Evolutionary conservation across 2,888 invertebrate species (phyloP).

Genomic region (Pseudanteris insignis): DNA sequence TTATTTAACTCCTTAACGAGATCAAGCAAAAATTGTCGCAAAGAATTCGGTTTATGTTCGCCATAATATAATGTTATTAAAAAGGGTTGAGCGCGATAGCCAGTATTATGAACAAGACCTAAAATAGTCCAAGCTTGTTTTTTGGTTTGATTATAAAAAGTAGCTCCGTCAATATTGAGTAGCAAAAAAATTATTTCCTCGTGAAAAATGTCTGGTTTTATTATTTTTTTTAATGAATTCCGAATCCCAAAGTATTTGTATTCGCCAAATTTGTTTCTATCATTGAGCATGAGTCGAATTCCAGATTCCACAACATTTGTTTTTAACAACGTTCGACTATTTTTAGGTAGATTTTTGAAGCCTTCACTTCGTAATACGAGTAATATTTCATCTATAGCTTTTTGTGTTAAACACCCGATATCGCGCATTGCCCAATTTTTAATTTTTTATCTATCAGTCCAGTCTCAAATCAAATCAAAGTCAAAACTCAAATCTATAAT

Average conservation of each 20-base stretch:
- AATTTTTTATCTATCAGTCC: background rate
- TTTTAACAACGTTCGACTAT: conserved; percentile 10
- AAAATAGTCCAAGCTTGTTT: conserved; percentile 16
- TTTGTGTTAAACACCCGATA: background rate
- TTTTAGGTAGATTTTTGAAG: conserved; percentile 5
- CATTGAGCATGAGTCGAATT: conserved; percentile 3
- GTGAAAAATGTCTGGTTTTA: conserved; percentile 5
- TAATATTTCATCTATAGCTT: background rate
- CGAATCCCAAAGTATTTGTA: conserved; percentile 14
- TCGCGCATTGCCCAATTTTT: background rate
- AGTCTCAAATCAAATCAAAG: no score
- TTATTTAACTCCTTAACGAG: conserved; percentile 4
- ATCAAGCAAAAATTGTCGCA: conserved; percentile 1
- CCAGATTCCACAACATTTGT: conserved; percentile 1
- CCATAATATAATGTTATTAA: conserved; percentile 19
- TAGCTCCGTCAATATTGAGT: conserved; percentile 11
- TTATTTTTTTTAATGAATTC: conserved; percentile 2
- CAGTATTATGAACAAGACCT: conserved; percentile 9
- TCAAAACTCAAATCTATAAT: no score
- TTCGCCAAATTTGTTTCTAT: conserved; percentile 5
- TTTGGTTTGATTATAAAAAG: conserved; percentile 6
- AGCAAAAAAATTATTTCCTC: conserved; percentile 5
- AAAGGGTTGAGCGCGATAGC: conserved; percentile 26
- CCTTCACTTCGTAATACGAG: conserved; percentile 6
- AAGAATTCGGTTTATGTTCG: conserved; percentile 2